Conservation (phyloP, 1,140 invertebrate species). For the Drosophila sp. region DNA sequence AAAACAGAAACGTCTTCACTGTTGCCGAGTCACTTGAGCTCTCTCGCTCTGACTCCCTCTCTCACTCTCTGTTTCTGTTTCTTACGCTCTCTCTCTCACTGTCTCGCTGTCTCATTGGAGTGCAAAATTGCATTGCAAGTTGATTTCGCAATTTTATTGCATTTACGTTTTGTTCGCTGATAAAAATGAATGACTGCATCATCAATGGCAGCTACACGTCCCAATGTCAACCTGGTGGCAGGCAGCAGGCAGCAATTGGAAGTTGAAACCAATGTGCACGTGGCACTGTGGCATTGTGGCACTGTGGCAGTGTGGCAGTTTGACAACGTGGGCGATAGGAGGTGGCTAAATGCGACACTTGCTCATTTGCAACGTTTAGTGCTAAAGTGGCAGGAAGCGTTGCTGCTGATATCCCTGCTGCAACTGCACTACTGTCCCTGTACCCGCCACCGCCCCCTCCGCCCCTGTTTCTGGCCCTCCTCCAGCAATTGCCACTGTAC, state of each 20-base stretch:
- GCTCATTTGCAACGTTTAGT: slow-evolving; percentile 77
- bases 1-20: not conserved
- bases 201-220: slow-evolving; percentile 56
- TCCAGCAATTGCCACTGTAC: too few relatives aligned
- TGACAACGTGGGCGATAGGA: slow-evolving; percentile 5
- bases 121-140: slow-evolving; percentile 66
- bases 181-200: slow-evolving; percentile 77
- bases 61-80: not conserved
- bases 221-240: slow-evolving; percentile 18
- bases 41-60: not conserved
- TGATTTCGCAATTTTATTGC: slow-evolving; percentile 73
- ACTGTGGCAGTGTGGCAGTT: slow-evolving; percentile 3
- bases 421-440: not conserved
- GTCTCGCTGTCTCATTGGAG: not conserved
- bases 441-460: not conserved
- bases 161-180: slow-evolving; percentile 65
- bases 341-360: slow-evolving; percentile 62
- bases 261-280: slow-evolving; percentile 40
- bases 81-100: not conserved
- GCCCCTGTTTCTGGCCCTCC: not conserved
- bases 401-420: slow-evolving; percentile 13
- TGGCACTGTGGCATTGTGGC: slow-evolving; percentile 19
- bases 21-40: not conserved
- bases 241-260: slow-evolving; percentile 2
- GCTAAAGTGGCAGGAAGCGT: slow-evolving; percentile 71